phyloP scores from a whole-genome alignment of 2,888 invertebrate species.

The Eupithecia vulgata region DNA sequence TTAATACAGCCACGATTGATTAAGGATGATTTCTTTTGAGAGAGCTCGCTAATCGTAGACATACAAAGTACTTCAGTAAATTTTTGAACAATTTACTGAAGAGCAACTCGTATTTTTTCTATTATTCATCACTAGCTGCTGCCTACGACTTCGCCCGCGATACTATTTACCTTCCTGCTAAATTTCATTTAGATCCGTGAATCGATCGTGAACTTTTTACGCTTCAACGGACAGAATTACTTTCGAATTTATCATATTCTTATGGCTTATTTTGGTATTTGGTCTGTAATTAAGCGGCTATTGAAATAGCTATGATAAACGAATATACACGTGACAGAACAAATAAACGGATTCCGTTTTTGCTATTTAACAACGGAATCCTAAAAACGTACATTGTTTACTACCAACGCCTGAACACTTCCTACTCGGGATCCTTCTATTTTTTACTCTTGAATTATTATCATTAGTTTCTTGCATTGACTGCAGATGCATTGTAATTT shows the following conservation, averaged over 20 bases:
- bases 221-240: no score
- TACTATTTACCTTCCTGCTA: no score
- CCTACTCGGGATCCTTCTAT: background rate
- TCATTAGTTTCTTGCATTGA: background rate
- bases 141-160: no score
- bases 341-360: background rate
- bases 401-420: background rate
- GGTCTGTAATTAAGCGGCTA: background rate
- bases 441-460: background rate
- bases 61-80: background rate
- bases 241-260: no score
- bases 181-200: no score
- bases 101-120: background rate
- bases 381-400: background rate
- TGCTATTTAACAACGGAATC: background rate
- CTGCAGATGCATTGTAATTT: conserved; percentile 9
- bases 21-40: background rate
- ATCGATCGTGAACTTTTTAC: no score
- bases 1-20: background rate
- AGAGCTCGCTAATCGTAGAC: background rate
- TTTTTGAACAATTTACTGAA: background rate
- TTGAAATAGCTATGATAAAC: background rate
- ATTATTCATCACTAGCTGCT: background rate
- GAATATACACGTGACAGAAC: background rate
- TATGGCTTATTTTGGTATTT: no score